These are phyloP conservation scores for Oostethus manadensis DNA, from an alignment of 2,113 vertebrate genomes.

Conservation along the genomic window DNA sequence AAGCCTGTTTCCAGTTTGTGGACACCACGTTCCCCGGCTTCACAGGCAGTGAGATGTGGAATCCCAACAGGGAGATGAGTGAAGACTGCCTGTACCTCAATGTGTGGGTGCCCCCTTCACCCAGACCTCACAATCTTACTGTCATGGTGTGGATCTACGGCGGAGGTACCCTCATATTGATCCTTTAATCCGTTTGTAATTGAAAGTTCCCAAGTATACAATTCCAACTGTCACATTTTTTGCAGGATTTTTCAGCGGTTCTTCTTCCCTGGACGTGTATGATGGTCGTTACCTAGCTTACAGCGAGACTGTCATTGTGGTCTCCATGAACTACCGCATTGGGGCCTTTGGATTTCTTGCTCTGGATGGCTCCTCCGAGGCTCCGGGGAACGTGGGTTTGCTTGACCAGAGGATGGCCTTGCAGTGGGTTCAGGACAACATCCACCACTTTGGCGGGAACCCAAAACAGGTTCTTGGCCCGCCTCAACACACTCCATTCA, in stretches of 20 bases:
- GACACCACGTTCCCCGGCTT: slow-evolving; percentile 84
- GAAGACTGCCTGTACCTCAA: slow-evolving; percentile 92
- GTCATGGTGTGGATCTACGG: slow-evolving; percentile 94
- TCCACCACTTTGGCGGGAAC: slow-evolving; percentile 82
- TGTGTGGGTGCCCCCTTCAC: slow-evolving; percentile 79
- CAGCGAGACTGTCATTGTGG: slow-evolving; percentile 77
- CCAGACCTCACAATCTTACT: slow-evolving; percentile 71
- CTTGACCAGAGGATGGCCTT: slow-evolving; percentile 86
- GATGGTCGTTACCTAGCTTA: slow-evolving; percentile 85
- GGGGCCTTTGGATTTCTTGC: slow-evolving; percentile 86
- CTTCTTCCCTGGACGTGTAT: slow-evolving; percentile 86
- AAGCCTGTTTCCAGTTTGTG: slow-evolving; percentile 81
- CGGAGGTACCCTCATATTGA: slow-evolving; percentile 63
- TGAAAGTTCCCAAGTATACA: too few relatives aligned
- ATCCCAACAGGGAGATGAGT: slow-evolving; percentile 85
- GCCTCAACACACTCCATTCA: neutral
- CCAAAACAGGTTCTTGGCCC: slow-evolving; percentile 64
- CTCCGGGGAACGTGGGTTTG: slow-evolving; percentile 85
- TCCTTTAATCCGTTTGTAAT: too few relatives aligned
- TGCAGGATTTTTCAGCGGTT: slow-evolving; percentile 83
- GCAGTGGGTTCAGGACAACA: slow-evolving; percentile 84
- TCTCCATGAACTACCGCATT: slow-evolving; percentile 90
- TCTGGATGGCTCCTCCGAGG: slow-evolving; percentile 81
- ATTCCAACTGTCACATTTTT: neutral
- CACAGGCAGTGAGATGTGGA: slow-evolving; percentile 89